Base-by-base conservation (phyloP, 2,797 vertebrate species). In the Brachyrhaphis roseni region DNA sequence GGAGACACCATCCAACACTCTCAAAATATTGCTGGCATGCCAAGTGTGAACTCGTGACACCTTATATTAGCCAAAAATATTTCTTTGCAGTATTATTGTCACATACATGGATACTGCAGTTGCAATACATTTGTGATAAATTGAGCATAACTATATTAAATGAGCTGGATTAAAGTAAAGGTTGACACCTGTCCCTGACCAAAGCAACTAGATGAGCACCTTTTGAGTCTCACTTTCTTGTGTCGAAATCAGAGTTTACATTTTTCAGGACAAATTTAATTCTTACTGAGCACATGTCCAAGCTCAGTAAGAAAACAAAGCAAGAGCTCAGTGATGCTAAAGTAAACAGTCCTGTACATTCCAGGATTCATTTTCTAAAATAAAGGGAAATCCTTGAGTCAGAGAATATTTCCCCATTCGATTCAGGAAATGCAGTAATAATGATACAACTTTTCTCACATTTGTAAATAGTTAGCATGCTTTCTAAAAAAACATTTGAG, bases 381-480 rank as follows among this genome's bases (percentile, higher is more conserved):
- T 26, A 68, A 68, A 68, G 36, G 8, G 8, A 41, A 26, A 41
- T 41, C 20, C 20, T 68, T 68, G 36, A 68, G 66, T 70, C 5
- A n/a, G 66, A 43, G 23, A n/a, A 20, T 11, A 70, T 13, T 43
- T 70, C 2, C 23, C 20, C 66, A 15, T 15, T 5, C 11, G 1
- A 68, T 11, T 73, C 55, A 72, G 8, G 0, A 20, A 45, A 82
- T 51, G 62, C 45, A 77, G 41, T 41, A 34, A 26, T 71, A 5
- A 51, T 23, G 20, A 53, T 53, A 53, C 23, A 18, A 36, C 10
- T 66, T 31, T 31, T n/a, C 59, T 36, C 16, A 76, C 46, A 46
- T 55, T 28, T 78, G 34, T 57, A 20, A 64, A 51, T 59, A 34
- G 13, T n/a, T 18, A 55, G 20, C 75, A 72, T 77, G 49, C 75